Conservation (phyloP, 2,113 vertebrate genomes). For the Psammodynastes pulverulentus region DNA sequence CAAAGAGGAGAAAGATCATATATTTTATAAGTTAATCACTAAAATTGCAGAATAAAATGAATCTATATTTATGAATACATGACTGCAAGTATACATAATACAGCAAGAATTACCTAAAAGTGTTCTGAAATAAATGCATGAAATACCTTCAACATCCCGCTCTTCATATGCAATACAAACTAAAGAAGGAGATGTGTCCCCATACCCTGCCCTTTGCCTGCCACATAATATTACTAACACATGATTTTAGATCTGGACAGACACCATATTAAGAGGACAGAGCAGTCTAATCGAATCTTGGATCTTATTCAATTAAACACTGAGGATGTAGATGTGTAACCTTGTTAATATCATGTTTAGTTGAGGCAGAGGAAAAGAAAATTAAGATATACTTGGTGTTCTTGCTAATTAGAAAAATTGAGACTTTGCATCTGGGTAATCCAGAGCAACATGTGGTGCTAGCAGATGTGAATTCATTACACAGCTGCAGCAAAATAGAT, state of each 20-base stretch:
- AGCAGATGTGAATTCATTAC: constrained; percentile 81
- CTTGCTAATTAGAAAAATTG: constrained; percentile 83
- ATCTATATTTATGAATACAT: accelerated
- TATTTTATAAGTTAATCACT: not conserved
- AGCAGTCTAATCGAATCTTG: constrained; percentile 69
- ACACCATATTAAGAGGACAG: constrained; percentile 54
- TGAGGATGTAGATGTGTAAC: constrained; percentile 71
- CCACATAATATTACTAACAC: constrained; percentile 32
- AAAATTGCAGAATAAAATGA: not conserved
- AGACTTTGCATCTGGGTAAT: constrained; percentile 78
- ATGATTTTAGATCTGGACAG: constrained; percentile 38
- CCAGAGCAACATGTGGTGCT: constrained; percentile 77
- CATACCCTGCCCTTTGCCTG: constrained; percentile 20
- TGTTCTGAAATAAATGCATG: not conserved
- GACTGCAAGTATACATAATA: not conserved
- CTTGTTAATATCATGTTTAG: constrained; percentile 81
- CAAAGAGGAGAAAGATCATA: not conserved
- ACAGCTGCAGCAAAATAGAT: constrained; percentile 74
- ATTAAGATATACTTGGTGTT: constrained; percentile 82
- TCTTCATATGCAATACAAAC: not conserved
- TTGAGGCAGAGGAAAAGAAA: constrained; percentile 78
- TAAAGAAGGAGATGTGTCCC: not conserved
- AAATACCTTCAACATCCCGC: not conserved
- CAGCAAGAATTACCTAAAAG: not conserved
- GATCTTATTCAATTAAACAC: constrained; percentile 74